These are phyloP conservation scores for Phymanthus crucifer DNA, from an alignment of 92 coral and sea anemone genomes.

Conservation along the genomic window DNA sequence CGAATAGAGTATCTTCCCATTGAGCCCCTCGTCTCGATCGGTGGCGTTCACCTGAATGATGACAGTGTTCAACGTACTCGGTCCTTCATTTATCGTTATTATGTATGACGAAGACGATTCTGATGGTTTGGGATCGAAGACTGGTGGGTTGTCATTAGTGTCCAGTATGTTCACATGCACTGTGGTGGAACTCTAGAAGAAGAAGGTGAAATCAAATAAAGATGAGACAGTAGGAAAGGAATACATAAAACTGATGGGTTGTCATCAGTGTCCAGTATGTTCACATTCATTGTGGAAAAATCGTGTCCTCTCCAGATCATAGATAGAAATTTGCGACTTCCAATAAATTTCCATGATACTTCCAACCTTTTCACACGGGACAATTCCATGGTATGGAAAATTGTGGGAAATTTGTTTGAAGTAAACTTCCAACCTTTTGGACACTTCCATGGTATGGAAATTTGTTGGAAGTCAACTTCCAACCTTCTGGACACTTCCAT, in stretches of 20 bases:
- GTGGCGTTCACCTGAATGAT: slow-evolving; percentile 82
- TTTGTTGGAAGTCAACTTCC: no score
- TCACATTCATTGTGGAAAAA: no score
- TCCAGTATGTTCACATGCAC: slow-evolving; percentile 67
- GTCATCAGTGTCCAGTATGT: no score
- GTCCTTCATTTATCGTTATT: slow-evolving; percentile 52
- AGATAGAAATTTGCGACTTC: no score
- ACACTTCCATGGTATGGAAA: no score
- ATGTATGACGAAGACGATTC: slow-evolving; percentile 43
- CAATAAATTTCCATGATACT: no score
- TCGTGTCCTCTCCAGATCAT: no score
- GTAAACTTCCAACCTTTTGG: no score
- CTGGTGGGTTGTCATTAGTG: slow-evolving; percentile 78
- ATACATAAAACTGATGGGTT: not conserved
- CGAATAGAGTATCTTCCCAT: slow-evolving; percentile 64
- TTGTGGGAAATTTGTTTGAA: no score
- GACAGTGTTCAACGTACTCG: slow-evolving; percentile 43
- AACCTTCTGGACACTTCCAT: no score
- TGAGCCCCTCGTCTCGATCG: slow-evolving; percentile 72
- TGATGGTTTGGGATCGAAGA: slow-evolving; percentile 63
- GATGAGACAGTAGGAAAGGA: not conserved
- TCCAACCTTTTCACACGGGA: no score
- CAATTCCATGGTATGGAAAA: no score
- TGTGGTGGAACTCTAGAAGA: slow-evolving; percentile 48
- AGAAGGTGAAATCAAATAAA: not conserved